These are phyloP conservation scores for Micrasema minimum DNA, from an alignment of 1,140 invertebrate genomes.

Conservation along the genomic window DNA sequence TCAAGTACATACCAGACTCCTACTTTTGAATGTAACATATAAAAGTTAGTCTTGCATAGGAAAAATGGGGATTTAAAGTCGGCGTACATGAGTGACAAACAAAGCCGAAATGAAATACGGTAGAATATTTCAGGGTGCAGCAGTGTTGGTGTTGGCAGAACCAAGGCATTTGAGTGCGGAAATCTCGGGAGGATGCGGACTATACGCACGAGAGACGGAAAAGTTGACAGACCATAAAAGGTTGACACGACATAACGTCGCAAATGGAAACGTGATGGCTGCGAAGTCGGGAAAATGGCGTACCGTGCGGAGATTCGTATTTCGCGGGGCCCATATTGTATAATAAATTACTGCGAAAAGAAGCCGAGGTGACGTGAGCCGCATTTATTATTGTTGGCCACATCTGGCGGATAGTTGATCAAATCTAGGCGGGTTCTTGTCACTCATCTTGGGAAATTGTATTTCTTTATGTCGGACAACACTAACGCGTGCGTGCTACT, in stretches of 20 bases:
- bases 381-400: slow-evolving; percentile 17
- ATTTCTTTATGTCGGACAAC: no score
- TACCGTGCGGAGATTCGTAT: slow-evolving; percentile 11
- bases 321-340: slow-evolving; percentile 2
- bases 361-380: neutral
- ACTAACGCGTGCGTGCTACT: no score
- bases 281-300: slow-evolving; percentile 1
- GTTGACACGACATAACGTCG: slow-evolving; percentile 20
- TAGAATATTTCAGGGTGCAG: no score
- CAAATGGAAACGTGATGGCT: slow-evolving; percentile 22
- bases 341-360: slow-evolving; percentile 16
- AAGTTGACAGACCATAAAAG: slow-evolving; percentile 15
- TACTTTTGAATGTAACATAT: no score
- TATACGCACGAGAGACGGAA: neutral
- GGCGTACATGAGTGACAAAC: no score
- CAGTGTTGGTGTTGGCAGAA: no score
- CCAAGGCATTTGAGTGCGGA: neutral
- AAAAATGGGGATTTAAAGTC: no score
- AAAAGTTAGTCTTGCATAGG: no score
- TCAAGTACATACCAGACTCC: no score
- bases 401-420: slow-evolving; percentile 14
- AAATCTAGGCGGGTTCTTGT: no score
- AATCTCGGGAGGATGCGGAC: slow-evolving; percentile 8
- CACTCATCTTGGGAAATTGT: no score
- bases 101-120: no score